Base-by-base conservation (phyloP, 2,113 vertebrate species). In the Neolamprologus kungweensis region DNA sequence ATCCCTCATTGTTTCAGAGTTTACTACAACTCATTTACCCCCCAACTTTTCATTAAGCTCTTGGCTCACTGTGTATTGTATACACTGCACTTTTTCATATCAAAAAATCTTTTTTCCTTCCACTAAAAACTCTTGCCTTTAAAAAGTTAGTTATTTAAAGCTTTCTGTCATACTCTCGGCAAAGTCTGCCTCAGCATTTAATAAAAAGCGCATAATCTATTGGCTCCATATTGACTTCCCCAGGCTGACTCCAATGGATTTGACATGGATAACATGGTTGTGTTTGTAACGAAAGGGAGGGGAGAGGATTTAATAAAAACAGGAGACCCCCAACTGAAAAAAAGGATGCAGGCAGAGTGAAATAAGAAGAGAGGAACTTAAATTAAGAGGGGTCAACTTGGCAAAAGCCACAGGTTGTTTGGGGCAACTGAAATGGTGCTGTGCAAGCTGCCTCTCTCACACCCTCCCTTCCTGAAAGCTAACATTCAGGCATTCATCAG, bases 161-260 rank as follows among this genome's bases (percentile, higher is more conserved):
- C 84, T 51, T 84, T 85, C 81, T 9, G 14, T 80, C 75, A 57
- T 90, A 50, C 78, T 92, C 92, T 83, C 31, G 54, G 71, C 79
- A 19, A 10, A 84, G 81, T 78, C 82, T 68, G 83, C 85, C 85
- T 87, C 53, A 45, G 87, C 88, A 55, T 78, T 89, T 33, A 80
- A 86, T 86, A 45, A 78, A 75, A 85, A 73, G 89, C 84, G 88
- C 85, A 89, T 84, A 93, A 91, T 94, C 92, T 93, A 90, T 92
- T 92, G 90, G 90, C 90, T 94, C 93, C 93, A 89, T 94, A 95
- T 95, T 95, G 94, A 94, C 94, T 94, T 93, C 94, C 92, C 80
- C 84, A 4, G 89, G 92, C 94, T 92, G 90, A 90, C 90, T 84
- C 94, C 90, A 95, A 95, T 94, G 95, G 93, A 96, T 96, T 95